Evolutionary conservation across 2,888 invertebrate species (phyloP), one percentile per base, ranked within the genome.

Genomic region (Nomada ferruginata): DNA sequence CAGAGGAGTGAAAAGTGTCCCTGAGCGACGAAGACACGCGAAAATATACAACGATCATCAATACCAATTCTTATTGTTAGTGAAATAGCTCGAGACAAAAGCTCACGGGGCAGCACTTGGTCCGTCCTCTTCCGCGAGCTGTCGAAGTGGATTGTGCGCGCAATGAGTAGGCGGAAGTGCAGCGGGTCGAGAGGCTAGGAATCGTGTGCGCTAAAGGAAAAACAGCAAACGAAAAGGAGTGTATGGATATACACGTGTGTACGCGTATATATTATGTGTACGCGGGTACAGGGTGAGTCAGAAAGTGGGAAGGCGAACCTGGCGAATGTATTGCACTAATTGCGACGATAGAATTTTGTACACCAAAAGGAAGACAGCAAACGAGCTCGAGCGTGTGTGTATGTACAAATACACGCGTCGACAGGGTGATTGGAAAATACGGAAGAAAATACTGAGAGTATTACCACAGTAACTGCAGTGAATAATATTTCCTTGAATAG

Each of bases 81-180:
- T 65, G 47, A 70, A 52, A 65, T 61, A 77, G 57, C 66, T 65
- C 42, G 53, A 66, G 76, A 69, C 61, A 65, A 71, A 71, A 63
- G 60, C 55, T 18, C n/a, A 11, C 18, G 13, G 60, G 60, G 70
- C 26, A 53, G 44, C 65, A 29, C 76, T 76, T 52, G 61, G 47
- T 5, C 57, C 20, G 15, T 50, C 64, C 52, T 61, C 11, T 18
- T 47, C 57, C 23, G 50, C 29, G 59, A 71, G 60, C 44, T 57
- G 71, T 66, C 73, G 59, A 23, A 64, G 57, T 66, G 69, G 64
- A 76, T 47, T 23, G 57, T 57, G 68, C 44, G 61, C 23, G 11
- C n/a, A 50, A 65, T 50, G 20, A 61, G 71, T 55, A 71, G 61
- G 66, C 79, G 79, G 57, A 79, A 82, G 82, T 68, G 66, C 60